Conservation (phyloP, 2,113 vertebrate species). For the Daboia siamensis region DNA sequence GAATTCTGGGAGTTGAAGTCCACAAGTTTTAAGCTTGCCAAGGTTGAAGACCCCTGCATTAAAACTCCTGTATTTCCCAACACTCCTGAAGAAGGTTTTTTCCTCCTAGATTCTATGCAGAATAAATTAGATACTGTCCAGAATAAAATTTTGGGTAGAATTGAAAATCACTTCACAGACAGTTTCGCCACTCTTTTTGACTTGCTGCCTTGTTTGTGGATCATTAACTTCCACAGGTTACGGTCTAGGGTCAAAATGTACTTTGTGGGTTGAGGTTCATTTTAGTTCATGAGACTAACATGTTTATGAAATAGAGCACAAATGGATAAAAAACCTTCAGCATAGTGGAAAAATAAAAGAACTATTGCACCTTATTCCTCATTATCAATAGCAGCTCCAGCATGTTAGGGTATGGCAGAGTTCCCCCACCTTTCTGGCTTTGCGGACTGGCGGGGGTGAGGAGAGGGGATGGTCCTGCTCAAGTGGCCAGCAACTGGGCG, state of each 20-base stretch:
- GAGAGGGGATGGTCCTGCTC: too few species aligned
- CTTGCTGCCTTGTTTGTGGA: neutral
- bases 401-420: neutral
- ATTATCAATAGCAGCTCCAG: neutral
- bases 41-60: neutral
- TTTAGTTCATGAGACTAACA: neutral
- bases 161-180: neutral
- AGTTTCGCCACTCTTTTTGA: neutral
- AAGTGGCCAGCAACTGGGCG: too few species aligned
- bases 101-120: neutral
- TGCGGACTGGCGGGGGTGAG: too few species aligned
- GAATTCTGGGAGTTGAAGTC: too few species aligned
- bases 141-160: neutral
- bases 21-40: too few species aligned
- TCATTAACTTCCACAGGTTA: constrained; percentile 28
- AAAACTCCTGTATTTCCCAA: neutral
- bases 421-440: too few species aligned
- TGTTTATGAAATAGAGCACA: neutral
- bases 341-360: neutral
- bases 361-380: neutral
- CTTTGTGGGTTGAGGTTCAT: neutral
- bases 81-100: neutral
- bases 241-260: neutral
- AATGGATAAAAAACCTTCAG: neutral
- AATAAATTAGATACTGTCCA: neutral